These are phyloP conservation scores for Calycopis cecrops DNA, from an alignment of 1,140 invertebrate genomes.

Conservation along the genomic window DNA sequence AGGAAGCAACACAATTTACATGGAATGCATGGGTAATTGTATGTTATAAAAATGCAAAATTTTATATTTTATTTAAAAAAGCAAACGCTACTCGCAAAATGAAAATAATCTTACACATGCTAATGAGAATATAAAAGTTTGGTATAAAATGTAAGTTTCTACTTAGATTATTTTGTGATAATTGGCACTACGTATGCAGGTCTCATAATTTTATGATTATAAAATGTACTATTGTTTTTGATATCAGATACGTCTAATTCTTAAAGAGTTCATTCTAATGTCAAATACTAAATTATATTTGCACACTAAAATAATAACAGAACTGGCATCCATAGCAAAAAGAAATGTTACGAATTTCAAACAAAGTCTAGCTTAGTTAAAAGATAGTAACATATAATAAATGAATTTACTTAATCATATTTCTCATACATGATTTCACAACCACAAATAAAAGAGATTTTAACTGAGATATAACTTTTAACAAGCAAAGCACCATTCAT, in stretches of 20 bases:
- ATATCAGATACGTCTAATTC: background rate
- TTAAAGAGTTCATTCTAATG: slow-evolving; percentile 2
- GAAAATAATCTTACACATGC: slow-evolving; percentile 23
- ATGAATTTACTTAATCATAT: slow-evolving; percentile 16
- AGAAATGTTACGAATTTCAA: slow-evolving; percentile 16
- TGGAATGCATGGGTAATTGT: slow-evolving; percentile 55
- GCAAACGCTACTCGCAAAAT: slow-evolving; percentile 5
- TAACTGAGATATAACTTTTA: slow-evolving; percentile 40
- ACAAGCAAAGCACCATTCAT: slow-evolving; percentile 57
- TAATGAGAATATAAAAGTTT: slow-evolving; percentile 25
- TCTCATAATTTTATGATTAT: slow-evolving; percentile 57
- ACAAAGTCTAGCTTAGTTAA: slow-evolving; percentile 43
- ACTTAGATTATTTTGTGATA: slow-evolving; percentile 31
- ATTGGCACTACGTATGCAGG: slow-evolving; percentile 64
- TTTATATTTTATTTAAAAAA: slow-evolving; percentile 7
- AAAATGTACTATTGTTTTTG: slow-evolving; percentile 40
- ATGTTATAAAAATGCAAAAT: slow-evolving; percentile 21
- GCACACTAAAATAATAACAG: background rate
- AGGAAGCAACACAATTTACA: slow-evolving; percentile 52
- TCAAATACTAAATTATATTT: background rate
- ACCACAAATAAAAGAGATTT: slow-evolving; percentile 56
- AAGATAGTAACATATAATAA: slow-evolving; percentile 35
- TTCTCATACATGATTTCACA: slow-evolving; percentile 63
- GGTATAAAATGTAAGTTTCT: slow-evolving; percentile 31
- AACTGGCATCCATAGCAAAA: background rate